Evolutionary conservation across 2,888 invertebrate species (phyloP).

Genomic region (Bunonema sp.): DNA sequence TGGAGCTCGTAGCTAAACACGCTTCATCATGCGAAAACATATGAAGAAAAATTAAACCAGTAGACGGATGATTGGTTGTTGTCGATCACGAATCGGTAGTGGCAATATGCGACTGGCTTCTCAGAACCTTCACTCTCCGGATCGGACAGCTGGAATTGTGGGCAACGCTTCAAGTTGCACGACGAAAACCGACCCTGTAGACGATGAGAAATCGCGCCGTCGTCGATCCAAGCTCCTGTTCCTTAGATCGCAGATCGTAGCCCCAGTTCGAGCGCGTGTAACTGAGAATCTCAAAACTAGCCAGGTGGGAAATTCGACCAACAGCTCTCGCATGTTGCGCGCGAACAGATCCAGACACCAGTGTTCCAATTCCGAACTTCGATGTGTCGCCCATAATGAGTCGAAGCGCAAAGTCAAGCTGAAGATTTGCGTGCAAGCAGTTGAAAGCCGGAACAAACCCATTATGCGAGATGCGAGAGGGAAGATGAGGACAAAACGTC

Average conservation of each 20-base stretch:
- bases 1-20: slow-evolving; percentile 69
- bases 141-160: too few relatives aligned
- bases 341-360: slow-evolving; percentile 33
- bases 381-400: slow-evolving; percentile 30
- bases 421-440: too few relatives aligned
- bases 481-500: slow-evolving; percentile 12
- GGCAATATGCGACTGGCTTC: slow-evolving; percentile 59
- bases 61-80: too few relatives aligned
- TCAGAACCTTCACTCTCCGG: slow-evolving; percentile 12
- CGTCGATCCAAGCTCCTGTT: slow-evolving; percentile 47
- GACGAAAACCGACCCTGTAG: slow-evolving; percentile 10
- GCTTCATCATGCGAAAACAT: background rate
- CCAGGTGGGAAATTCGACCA: background rate
- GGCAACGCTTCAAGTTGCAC: too few relatives aligned
- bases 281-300: slow-evolving; percentile 24
- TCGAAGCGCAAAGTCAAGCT: slow-evolving; percentile 20
- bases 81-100: too few relatives aligned
- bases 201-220: slow-evolving; percentile 45
- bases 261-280: slow-evolving; percentile 58
- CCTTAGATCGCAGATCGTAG: slow-evolving; percentile 48
- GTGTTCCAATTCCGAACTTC: slow-evolving; percentile 13
- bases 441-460: slow-evolving; percentile 11
- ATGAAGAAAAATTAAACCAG: background rate
- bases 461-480: slow-evolving; percentile 10
- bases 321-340: slow-evolving; percentile 28